Evolutionary conservation across 2,888 invertebrate genomes (phyloP), one percentile per base, ranked within the genome.

Genomic region (Mythimna pallens): DNA sequence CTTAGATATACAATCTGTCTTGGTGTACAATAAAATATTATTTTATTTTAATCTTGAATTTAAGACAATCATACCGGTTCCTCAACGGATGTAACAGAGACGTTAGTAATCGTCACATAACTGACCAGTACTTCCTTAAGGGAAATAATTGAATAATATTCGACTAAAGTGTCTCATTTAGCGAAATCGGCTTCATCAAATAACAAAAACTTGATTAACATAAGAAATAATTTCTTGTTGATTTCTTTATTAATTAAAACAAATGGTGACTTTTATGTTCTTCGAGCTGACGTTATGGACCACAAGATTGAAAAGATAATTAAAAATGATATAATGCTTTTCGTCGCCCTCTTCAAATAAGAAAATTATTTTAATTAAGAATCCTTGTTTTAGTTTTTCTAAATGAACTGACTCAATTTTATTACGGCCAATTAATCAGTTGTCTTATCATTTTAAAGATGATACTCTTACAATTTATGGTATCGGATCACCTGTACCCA

Each of bases 401-500:
- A 71, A 81, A 77, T 77, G 57, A 74, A 67, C 34, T 30, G 67
- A 66, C 55, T 63, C 22, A 54, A 14, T 73, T 84, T 87, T 86
- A 86, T 86, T 84, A 74, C 65, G 50, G 67, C 83, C 81, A 88
- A 90, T 88, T 86, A 87, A 89, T 78, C 80, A 82, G 80, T 75
- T 78, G 81, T 82, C 80, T 82, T 82, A 83, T 83, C 78, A 79
- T 82, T 78, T 70, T 83, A 84, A 81, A 84, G 86, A 87, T 82
- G 89, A 85, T 86, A 82, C 80, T 75, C 70, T 66, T 70, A 71
- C 84, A 90, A 91, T 93, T 93, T 92, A 93, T 90, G 89, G 79
- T 89, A 89, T 90, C 90, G 82, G 86, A 91, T 89, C 89, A 89
- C 86, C 88, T 86, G 90, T 84, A 87, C 83, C 83, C 84, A 89